Percentiles rank a stretch among this genome's conserved stretches.
phyloP scores from a whole-genome alignment of 1,140 invertebrate genomes.

The Papilio xuthus region DNA sequence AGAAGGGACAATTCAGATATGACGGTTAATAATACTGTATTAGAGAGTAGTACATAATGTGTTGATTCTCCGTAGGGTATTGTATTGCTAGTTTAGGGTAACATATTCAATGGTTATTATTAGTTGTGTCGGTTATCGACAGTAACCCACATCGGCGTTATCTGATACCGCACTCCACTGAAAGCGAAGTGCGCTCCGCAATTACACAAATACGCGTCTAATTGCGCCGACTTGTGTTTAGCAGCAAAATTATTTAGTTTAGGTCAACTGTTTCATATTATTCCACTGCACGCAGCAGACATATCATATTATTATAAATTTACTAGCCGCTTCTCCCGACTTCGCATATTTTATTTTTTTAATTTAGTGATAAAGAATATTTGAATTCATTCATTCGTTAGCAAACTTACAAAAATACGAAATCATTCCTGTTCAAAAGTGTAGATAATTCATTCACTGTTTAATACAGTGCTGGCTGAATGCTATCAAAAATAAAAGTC shows the following conservation, averaged over 20 bases:
- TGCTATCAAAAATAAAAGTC: slow-evolving; percentile 22
- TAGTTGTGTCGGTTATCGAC: slow-evolving; percentile 50
- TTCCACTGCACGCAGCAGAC: background rate
- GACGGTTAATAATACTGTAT: background rate
- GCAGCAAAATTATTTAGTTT: slow-evolving; percentile 12
- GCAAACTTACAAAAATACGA: background rate
- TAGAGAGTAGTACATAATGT: background rate
- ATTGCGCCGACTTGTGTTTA: slow-evolving; percentile 33
- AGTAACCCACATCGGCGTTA: slow-evolving; percentile 57
- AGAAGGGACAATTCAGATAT: background rate
- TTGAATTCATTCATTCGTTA: too few species aligned
- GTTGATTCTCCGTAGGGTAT: too few species aligned
- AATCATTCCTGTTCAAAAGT: background rate
- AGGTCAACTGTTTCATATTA: slow-evolving; percentile 22
- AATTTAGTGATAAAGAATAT: too few species aligned
- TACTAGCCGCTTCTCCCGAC: too few species aligned
- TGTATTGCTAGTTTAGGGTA: slow-evolving; percentile 37
- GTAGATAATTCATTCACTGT: background rate
- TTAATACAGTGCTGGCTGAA: slow-evolving; percentile 21
- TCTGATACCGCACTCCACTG: slow-evolving; percentile 53
- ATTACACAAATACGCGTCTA: slow-evolving; percentile 38
- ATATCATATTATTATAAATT: too few species aligned
- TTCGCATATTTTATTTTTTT: too few species aligned
- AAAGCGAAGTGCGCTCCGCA: slow-evolving; percentile 45
- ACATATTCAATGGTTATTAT: slow-evolving; percentile 46